These are phyloP conservation scores for Arbacia lixula DNA, from an alignment of 53 echinoderm and acorn worm genomes.

Conservation along the genomic window DNA sequence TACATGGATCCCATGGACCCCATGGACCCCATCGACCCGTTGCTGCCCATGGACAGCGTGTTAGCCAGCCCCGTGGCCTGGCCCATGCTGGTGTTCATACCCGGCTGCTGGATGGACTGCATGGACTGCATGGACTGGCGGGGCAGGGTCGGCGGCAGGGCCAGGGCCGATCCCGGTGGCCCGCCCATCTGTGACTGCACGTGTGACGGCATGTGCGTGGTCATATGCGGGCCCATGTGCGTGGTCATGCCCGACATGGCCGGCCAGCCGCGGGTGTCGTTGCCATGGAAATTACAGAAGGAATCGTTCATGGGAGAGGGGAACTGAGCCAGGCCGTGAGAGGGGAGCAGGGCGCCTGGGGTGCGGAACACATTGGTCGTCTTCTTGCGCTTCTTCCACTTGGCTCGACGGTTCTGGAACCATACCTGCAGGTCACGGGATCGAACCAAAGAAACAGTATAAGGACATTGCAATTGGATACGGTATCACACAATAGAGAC, in stretches of 20 bases:
- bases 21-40: conserved; percentile 92
- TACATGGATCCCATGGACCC: conserved; percentile 97
- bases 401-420: conserved; percentile 99
- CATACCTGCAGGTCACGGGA: no score
- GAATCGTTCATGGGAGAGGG: conserved; percentile 98
- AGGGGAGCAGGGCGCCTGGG: conserved; percentile 92
- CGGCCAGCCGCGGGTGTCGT: conserved; percentile 88
- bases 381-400: conserved; percentile 99
- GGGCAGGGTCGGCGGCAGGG: conserved; percentile 73
- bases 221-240: conserved; percentile 72
- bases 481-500: no score
- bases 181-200: conserved; percentile 81
- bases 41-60: conserved; percentile 77
- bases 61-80: conserved; percentile 67
- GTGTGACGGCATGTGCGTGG: conserved; percentile 61
- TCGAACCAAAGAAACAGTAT: no score
- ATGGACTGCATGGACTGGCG: conserved; percentile 62
- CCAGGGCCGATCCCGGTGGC: conserved; percentile 76
- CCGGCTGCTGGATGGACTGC: conserved; percentile 69
- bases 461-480: no score
- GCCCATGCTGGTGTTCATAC: conserved; percentile 63
- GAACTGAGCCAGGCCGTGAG: conserved; percentile 96
- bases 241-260: conserved; percentile 80
- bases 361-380: conserved; percentile 98
- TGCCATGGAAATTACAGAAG: conserved; percentile 93